Evolutionary conservation across 2,113 vertebrate species (phyloP).

Genomic region (Neogobius melanostomus): DNA sequence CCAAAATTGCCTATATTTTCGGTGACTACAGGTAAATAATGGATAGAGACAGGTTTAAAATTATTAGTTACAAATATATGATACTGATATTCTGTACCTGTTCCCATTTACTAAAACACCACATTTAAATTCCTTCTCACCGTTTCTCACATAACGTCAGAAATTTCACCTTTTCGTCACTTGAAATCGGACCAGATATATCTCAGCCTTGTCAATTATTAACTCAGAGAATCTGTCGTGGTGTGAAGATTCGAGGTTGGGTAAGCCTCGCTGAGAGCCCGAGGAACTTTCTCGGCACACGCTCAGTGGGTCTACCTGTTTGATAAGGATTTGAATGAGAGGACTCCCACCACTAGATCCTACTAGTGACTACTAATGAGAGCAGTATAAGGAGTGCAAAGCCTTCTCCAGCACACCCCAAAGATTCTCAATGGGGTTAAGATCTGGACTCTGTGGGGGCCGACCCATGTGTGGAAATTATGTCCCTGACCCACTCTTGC

Average conservation of each 20-base stretch:
- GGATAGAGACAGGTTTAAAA: no score
- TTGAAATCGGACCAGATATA: slow-evolving; percentile 68
- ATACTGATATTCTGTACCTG: no score
- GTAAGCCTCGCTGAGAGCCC: slow-evolving; percentile 27
- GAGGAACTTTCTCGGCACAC: slow-evolving; percentile 12
- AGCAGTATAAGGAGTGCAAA: slow-evolving; percentile 8
- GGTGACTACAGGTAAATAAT: no score
- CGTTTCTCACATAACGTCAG: slow-evolving; percentile 41
- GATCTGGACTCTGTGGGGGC: no score
- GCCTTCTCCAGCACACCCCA: no score
- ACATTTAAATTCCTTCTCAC: slow-evolving; percentile 37
- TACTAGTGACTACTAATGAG: slow-evolving; percentile 20
- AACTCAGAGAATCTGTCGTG: slow-evolving; percentile 55
- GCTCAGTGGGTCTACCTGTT: slow-evolving; percentile 18
- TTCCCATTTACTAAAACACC: slow-evolving; percentile 35
- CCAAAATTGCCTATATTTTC: no score
- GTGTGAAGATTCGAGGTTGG: slow-evolving; percentile 31
- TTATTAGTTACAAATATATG: no score
- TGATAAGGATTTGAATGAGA: slow-evolving; percentile 36
- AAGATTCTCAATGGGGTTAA: no score
- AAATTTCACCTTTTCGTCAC: slow-evolving; percentile 63
- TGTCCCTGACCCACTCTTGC: no score
- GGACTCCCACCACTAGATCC: slow-evolving; percentile 3
- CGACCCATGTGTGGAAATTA: no score
- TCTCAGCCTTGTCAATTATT: slow-evolving; percentile 58